These are phyloP conservation scores for Sebastes elongatus DNA, from an alignment of 2,797 vertebrate genomes.

Conservation along the genomic window DNA sequence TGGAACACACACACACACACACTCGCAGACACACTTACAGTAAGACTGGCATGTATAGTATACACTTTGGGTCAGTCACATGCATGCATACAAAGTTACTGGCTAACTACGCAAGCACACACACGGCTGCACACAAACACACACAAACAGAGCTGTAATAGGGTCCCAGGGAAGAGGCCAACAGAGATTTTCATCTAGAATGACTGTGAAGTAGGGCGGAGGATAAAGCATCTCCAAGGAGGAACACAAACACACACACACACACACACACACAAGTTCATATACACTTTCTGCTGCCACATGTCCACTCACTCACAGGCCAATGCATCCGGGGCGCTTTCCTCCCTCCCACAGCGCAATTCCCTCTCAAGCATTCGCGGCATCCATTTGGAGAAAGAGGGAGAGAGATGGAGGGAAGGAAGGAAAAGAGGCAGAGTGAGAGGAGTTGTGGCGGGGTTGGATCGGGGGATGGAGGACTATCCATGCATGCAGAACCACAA, in stretches of 20 bases:
- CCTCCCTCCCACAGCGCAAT: constrained; percentile 66
- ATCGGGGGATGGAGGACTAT: constrained; percentile 48
- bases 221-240: constrained; percentile 78
- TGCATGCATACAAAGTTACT: constrained; percentile 5
- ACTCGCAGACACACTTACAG: neutral
- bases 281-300: constrained; percentile 62
- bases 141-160: constrained; percentile 46
- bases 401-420: constrained; percentile 54
- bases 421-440: constrained; percentile 28
- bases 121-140: neutral
- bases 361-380: constrained; percentile 73
- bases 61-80: neutral
- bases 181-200: constrained; percentile 62
- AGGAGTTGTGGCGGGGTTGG: constrained; percentile 31
- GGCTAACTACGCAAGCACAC: neutral
- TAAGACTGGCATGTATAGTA: neutral
- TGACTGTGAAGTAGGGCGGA: constrained; percentile 77
- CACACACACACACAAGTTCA: constrained; percentile 38
- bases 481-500: constrained; percentile 77
- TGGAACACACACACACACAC: neutral
- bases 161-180: constrained; percentile 49
- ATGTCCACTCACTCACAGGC: constrained; percentile 78
- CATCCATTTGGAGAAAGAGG: constrained; percentile 70
- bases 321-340: constrained; percentile 56
- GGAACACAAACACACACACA: constrained; percentile 44